Percentiles rank a stretch among this genome's conserved stretches.
phyloP scores from a whole-genome alignment of 2,888 invertebrate species.

The Muschampia plurimacula region DNA sequence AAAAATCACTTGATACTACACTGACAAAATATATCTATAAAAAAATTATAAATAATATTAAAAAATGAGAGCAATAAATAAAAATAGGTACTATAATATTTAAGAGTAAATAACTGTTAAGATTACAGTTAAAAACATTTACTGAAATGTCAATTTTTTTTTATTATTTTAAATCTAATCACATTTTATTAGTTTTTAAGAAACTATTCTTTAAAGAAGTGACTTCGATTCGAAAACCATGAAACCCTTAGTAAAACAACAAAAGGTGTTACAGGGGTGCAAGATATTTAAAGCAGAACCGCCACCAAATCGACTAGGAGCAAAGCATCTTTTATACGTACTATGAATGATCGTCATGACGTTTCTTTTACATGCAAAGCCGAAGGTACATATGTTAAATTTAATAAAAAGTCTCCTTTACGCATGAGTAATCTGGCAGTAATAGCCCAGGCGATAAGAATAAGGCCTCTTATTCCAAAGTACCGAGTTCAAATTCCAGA shows the following conservation, averaged over 20 bases:
- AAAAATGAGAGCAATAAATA: too few relatives aligned
- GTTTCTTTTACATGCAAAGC: conserved; percentile 36
- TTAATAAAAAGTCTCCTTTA: conserved; percentile 24
- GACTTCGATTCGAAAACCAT: conserved; percentile 30
- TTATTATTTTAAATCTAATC: too few relatives aligned
- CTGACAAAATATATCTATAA: too few relatives aligned
- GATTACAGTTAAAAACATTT: too few relatives aligned
- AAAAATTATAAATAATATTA: too few relatives aligned
- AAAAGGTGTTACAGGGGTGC: conserved; percentile 64
- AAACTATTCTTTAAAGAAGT: background rate
- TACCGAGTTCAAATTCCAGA: too few relatives aligned
- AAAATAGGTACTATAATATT: too few relatives aligned
- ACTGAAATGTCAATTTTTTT: too few relatives aligned
- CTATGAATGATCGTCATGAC: conserved; percentile 53
- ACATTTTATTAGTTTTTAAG: background rate
- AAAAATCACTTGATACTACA: too few relatives aligned
- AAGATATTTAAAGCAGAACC: conserved; percentile 57
- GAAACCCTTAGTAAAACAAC: conserved; percentile 49
- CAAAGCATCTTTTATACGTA: conserved; percentile 55
- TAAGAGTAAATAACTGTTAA: too few relatives aligned
- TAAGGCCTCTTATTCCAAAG: too few relatives aligned
- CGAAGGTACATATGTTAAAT: conserved; percentile 12
- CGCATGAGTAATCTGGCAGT: background rate
- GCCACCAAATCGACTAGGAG: conserved; percentile 64
- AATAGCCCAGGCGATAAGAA: too few relatives aligned